Conservation (phyloP, 2,113 vertebrate species). For the Microcebus lehilahytsara region DNA sequence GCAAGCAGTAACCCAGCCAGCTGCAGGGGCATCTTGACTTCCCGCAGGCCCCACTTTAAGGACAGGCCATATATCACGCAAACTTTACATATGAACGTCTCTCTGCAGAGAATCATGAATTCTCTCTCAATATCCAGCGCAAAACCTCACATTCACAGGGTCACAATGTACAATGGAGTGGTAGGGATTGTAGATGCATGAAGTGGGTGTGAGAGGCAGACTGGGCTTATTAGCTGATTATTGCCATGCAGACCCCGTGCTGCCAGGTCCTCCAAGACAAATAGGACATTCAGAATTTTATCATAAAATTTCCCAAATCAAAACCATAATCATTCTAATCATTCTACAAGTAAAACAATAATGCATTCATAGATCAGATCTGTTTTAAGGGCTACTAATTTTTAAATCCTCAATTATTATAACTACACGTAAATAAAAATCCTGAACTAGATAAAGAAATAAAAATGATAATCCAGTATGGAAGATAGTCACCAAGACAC, state of each 20-base stretch:
- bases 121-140: background rate
- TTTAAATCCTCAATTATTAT: background rate
- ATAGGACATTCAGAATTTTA: background rate
- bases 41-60: background rate
- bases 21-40: background rate
- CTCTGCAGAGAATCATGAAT: background rate
- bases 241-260: background rate
- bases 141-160: background rate
- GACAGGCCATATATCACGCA: background rate
- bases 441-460: background rate
- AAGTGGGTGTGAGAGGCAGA: rapidly evolving
- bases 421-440: background rate
- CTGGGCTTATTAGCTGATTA: background rate
- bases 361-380: background rate
- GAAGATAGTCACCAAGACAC: background rate
- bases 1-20: background rate
- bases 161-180: rapidly evolving
- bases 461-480: background rate
- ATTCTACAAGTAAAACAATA: background rate
- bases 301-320: background rate
- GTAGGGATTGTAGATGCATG: rapidly evolving
- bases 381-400: background rate
- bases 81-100: background rate
- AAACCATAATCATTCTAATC: background rate
- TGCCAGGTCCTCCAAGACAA: background rate